These are phyloP conservation scores for Onychorhynchus coronatus DNA, from an alignment of 2,113 vertebrate species.

Conservation along the genomic window DNA sequence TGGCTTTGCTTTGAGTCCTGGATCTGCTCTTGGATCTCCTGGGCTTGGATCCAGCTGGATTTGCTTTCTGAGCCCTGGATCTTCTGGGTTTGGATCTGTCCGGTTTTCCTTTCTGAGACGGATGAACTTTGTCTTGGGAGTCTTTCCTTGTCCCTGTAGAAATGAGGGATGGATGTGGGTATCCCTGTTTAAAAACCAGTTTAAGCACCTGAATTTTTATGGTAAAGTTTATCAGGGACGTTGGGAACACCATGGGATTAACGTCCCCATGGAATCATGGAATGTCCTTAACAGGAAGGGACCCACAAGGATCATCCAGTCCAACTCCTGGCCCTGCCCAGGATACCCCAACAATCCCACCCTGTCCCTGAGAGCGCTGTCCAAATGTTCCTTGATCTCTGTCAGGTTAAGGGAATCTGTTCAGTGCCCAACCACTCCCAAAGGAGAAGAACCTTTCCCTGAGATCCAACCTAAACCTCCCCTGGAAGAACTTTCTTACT, in stretches of 20 bases:
- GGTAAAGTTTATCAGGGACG: not conserved
- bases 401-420: not conserved
- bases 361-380: not conserved
- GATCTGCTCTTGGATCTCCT: no score
- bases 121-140: not conserved
- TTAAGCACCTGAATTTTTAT: not conserved
- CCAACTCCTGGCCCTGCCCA: not conserved
- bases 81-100: no score
- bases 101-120: not conserved
- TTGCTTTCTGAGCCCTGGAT: no score
- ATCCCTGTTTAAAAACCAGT: not conserved
- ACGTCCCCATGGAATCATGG: not conserved
- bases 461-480: not conserved
- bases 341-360: not conserved
- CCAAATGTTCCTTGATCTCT: fast-evolving
- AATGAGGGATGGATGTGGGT: not conserved
- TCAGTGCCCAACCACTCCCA: not conserved
- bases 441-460: not conserved
- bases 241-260: not conserved
- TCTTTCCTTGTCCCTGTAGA: not conserved
- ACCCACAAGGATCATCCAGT: not conserved
- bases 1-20: no score
- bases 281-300: not conserved
- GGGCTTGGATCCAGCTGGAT: not conserved
- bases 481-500: not conserved